phyloP scores from a whole-genome alignment of 1,140 invertebrate genomes.

The Radopholus similis region DNA sequence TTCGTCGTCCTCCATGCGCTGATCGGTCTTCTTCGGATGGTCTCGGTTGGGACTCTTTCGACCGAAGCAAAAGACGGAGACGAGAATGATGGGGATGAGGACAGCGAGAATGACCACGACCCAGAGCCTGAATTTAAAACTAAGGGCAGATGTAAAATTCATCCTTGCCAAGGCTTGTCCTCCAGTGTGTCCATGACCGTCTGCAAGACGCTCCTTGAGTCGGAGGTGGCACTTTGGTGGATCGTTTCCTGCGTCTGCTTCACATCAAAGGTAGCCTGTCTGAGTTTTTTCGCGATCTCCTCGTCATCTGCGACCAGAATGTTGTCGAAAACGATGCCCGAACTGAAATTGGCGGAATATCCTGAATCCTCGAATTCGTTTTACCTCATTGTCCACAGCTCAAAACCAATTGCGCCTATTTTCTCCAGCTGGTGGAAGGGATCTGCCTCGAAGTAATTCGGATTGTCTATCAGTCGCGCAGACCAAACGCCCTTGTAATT shows the following conservation, averaged over 20 bases:
- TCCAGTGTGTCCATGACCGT: conserved; percentile 76
- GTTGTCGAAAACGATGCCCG: conserved; percentile 83
- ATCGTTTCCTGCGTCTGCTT: conserved; percentile 66
- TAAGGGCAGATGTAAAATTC: conserved; percentile 66
- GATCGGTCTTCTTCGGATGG: conserved; percentile 34
- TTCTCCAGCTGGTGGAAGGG: conserved; percentile 79
- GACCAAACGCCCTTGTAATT: conserved; percentile 90
- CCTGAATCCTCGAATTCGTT: not conserved
- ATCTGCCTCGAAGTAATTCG: conserved; percentile 85
- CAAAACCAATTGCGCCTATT: conserved; percentile 90
- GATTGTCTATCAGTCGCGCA: conserved; percentile 80
- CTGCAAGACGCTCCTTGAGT: conserved; percentile 76
- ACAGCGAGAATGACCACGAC: conserved; percentile 69
- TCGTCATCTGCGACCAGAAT: conserved; percentile 82
- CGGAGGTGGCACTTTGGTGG: conserved; percentile 69
- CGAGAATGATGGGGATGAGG: conserved; percentile 73
- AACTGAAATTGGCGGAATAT: conserved; percentile 81
- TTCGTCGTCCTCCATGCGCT: conserved; percentile 24
- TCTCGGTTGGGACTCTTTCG: conserved; percentile 55
- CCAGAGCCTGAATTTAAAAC: conserved; percentile 60
- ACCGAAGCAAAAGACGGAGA: conserved; percentile 75
- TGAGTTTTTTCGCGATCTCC: conserved; percentile 74
- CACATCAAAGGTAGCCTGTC: conserved; percentile 78
- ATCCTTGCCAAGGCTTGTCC: conserved; percentile 76
- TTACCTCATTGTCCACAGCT: conserved; percentile 67